Evolutionary conservation across 2,888 invertebrate species (phyloP).

Genomic region (Neoscelio sp.): DNA sequence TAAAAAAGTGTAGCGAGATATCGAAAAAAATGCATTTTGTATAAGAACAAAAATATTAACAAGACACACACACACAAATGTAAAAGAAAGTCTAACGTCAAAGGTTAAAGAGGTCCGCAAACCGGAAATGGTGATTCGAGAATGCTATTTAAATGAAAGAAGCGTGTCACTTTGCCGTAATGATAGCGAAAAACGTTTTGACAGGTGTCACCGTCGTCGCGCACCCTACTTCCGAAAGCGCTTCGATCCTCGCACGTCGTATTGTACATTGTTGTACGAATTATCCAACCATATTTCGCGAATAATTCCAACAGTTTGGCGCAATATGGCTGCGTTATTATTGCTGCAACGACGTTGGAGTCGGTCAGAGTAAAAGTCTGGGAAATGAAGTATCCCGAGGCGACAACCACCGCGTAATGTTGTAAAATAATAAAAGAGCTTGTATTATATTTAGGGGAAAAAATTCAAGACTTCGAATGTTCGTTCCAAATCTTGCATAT

Average conservation of each 20-base stretch:
- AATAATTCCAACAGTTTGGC: slow-evolving; percentile 26
- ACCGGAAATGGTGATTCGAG: slow-evolving; percentile 76
- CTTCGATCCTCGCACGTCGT: slow-evolving; percentile 7
- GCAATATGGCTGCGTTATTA: slow-evolving; percentile 34
- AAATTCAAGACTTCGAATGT: slow-evolving; percentile 72
- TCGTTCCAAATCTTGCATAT: slow-evolving; percentile 73
- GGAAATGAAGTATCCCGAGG: slow-evolving; percentile 49
- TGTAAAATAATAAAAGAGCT: slow-evolving; percentile 70
- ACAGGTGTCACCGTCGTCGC: no score
- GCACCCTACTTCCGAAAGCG: no score
- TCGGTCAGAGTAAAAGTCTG: slow-evolving; percentile 57
- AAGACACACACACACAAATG: slow-evolving; percentile 42
- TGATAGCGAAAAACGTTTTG: slow-evolving; percentile 7
- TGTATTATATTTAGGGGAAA: slow-evolving; percentile 71
- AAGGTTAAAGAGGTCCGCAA: slow-evolving; percentile 72
- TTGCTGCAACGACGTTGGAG: slow-evolving; percentile 12
- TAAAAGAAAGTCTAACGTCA: slow-evolving; percentile 51
- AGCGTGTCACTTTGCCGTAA: slow-evolving; percentile 32
- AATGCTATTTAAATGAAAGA: slow-evolving; percentile 62
- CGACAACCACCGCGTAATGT: slow-evolving; percentile 53
- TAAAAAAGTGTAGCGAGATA: slow-evolving; percentile 72
- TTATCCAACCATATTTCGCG: slow-evolving; percentile 37
- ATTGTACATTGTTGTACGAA: slow-evolving; percentile 1
- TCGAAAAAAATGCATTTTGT: slow-evolving; percentile 63
- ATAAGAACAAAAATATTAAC: slow-evolving; percentile 52